A percentile compares a stretch with the other conserved stretches of the same genome.
Conservation (phyloP, 2,888 invertebrate genomes). For the Drosophila multiciliata region DNA sequence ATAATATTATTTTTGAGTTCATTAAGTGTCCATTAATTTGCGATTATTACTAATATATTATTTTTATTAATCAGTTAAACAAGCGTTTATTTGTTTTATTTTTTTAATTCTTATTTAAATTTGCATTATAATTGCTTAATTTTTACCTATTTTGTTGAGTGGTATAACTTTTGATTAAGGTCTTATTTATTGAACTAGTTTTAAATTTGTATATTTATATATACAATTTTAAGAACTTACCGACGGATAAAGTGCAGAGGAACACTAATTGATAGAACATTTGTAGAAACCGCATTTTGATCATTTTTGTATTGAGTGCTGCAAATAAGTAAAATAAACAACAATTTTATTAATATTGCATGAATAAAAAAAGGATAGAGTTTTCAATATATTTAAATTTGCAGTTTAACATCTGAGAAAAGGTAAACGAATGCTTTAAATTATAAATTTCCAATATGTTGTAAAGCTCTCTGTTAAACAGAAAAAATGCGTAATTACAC, state of each 20-base stretch:
- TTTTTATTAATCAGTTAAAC: conserved; percentile 30
- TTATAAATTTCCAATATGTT: background rate
- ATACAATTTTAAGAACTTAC: conserved; percentile 46
- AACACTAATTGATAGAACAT: conserved; percentile 40
- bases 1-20: conserved; percentile 7
- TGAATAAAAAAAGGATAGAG: fast-evolving
- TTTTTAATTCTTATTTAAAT: background rate
- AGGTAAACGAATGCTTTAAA: background rate
- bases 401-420: background rate
- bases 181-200: background rate
- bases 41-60: conserved; percentile 26
- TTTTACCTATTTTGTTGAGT: background rate
- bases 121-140: background rate
- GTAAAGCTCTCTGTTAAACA: background rate
- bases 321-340: background rate
- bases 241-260: conserved; percentile 46
- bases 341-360: background rate
- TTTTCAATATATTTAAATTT: background rate
- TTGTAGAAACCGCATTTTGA: conserved; percentile 58
- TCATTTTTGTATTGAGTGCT: conserved; percentile 2
- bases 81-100: background rate
- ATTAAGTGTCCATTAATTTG: conserved; percentile 42
- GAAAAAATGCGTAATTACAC: background rate
- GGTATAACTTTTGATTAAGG: background rate
- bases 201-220: background rate